phyloP scores from a whole-genome alignment of 92 coral and sea anemone species.

The Galaxea fascicularis region DNA sequence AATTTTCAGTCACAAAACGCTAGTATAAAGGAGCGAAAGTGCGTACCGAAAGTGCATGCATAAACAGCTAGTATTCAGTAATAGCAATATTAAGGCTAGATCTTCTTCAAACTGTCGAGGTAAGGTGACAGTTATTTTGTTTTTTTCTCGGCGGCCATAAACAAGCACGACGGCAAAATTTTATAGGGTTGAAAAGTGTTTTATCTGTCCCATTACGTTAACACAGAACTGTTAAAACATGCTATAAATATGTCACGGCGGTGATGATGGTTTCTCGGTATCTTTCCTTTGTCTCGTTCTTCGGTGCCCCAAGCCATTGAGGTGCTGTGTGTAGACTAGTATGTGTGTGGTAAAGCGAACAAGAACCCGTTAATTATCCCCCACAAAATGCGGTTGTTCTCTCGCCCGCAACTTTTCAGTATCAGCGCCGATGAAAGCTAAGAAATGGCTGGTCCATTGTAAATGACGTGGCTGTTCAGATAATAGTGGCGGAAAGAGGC shows the following conservation, averaged over 20 bases:
- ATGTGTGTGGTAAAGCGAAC: background rate
- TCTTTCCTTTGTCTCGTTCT: background rate
- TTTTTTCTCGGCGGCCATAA: background rate
- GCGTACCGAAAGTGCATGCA: background rate
- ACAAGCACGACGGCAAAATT: background rate
- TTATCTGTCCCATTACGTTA: constrained; percentile 11
- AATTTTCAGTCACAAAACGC: too few species aligned
- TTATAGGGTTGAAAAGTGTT: background rate
- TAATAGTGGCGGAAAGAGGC: background rate
- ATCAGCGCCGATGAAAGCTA: background rate
- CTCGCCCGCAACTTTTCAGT: background rate
- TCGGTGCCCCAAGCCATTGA: too few species aligned
- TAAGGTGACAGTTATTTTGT: constrained; percentile 6
- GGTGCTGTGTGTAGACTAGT: background rate
- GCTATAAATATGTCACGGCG: background rate
- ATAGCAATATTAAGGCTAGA: too few species aligned
- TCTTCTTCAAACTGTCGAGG: constrained; percentile 1
- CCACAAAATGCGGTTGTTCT: background rate
- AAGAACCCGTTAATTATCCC: background rate
- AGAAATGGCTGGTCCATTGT: background rate
- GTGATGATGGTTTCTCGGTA: too few species aligned
- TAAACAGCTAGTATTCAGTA: too few species aligned
- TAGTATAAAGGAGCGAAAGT: too few species aligned
- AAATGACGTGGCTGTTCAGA: background rate
- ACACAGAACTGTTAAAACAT: background rate